A percentile compares a stretch with the other conserved stretches of the same genome.
Evolutionary conservation across 92 coral and sea anemone genomes (phyloP).

Genomic region (Nematostella vectensis): DNA sequence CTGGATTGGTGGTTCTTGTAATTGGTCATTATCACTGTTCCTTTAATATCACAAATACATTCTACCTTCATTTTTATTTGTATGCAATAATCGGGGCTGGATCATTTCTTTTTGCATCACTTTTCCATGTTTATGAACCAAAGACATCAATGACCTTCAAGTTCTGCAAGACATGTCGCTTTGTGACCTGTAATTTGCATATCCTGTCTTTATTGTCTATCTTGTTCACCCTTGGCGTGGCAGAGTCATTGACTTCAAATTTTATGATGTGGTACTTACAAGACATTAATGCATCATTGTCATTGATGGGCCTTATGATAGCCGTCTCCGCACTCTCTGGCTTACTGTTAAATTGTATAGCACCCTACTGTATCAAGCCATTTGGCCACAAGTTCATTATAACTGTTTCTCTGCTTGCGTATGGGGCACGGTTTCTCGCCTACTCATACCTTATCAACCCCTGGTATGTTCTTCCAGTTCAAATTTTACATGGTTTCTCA

Average conservation of each 20-base stretch:
- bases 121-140: constrained; percentile 53
- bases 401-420: constrained; percentile 58
- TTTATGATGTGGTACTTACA: constrained; percentile 96
- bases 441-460: constrained; percentile 68
- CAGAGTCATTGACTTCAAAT: constrained; percentile 78
- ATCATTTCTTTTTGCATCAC: constrained; percentile 52
- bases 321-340: constrained; percentile 62
- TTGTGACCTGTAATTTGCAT: constrained; percentile 61
- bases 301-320: constrained; percentile 72
- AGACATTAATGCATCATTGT: constrained; percentile 68
- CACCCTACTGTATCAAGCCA: constrained; percentile 58
- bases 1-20: constrained; percentile 46
- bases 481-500: constrained; percentile 74
- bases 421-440: constrained; percentile 68
- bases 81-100: constrained; percentile 55
- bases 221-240: constrained; percentile 74
- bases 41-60: constrained; percentile 56
- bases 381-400: constrained; percentile 77
- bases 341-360: constrained; percentile 50
- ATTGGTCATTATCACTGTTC: constrained; percentile 65
- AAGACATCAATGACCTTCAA: constrained; percentile 58
- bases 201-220: constrained; percentile 57
- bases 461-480: constrained; percentile 68
- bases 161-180: constrained; percentile 52
- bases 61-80: constrained; percentile 80